phyloP scores from a whole-genome alignment of 2,797 vertebrate species.

The Sebastiscus albofasciatus region DNA sequence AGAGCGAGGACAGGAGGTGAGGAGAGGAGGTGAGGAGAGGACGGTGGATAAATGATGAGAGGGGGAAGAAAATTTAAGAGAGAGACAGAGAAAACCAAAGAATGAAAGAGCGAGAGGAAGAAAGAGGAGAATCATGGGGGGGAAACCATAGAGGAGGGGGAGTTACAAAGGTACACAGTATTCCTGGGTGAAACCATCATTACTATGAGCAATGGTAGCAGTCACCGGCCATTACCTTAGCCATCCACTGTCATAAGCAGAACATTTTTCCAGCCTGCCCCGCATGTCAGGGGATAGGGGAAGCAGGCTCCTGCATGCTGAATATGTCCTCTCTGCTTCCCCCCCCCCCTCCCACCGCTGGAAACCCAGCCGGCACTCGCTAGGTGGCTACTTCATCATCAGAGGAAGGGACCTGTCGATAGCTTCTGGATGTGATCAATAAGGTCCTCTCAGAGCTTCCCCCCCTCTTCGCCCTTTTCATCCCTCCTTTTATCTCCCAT shows the following conservation, averaged over 20 bases:
- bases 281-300: constrained; percentile 59
- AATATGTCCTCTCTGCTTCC: constrained; percentile 69
- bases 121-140: constrained; percentile 26
- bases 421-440: constrained; percentile 70
- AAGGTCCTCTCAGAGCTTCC: constrained; percentile 36
- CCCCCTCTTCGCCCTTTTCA: constrained; percentile 27
- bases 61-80: constrained; percentile 23
- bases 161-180: constrained; percentile 75
- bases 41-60: constrained; percentile 46
- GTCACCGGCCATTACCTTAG: constrained; percentile 85
- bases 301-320: constrained; percentile 78
- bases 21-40: constrained; percentile 28
- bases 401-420: constrained; percentile 73
- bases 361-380: constrained; percentile 42
- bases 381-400: constrained; percentile 72
- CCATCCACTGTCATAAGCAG: constrained; percentile 86
- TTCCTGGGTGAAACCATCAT: constrained; percentile 84
- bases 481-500: constrained; percentile 30
- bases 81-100: constrained; percentile 40
- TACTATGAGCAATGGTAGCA: constrained; percentile 85
- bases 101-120: constrained; percentile 25
- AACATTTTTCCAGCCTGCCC: constrained; percentile 76
- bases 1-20: constrained; percentile 17
- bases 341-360: constrained; percentile 13
- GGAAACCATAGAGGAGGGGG: constrained; percentile 11